Conservation (phyloP, 2,888 invertebrate genomes). For the Lutraria lutraria region DNA sequence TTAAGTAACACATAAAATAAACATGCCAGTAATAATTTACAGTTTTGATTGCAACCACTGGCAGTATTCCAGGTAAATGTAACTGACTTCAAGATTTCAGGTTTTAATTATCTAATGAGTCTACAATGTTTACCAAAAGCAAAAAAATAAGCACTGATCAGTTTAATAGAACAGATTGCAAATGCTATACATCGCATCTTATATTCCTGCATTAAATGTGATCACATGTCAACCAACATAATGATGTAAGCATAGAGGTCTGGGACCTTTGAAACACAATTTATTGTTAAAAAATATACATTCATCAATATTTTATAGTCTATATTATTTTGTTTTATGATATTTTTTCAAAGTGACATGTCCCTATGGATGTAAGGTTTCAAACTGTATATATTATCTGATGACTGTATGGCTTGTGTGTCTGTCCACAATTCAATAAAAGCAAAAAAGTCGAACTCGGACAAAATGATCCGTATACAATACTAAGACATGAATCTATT, state of each 20-base stretch:
- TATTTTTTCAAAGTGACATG: no score
- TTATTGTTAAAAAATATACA: no score
- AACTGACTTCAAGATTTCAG: background rate
- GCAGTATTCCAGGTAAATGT: background rate
- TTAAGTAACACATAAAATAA: background rate
- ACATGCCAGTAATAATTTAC: background rate
- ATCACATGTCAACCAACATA: background rate
- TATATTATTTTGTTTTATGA: no score
- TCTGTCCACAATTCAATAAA: no score
- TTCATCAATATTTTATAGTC: no score
- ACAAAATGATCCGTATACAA: background rate
- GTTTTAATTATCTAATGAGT: background rate
- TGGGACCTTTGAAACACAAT: no score
- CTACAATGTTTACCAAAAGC: background rate
- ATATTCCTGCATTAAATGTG: background rate
- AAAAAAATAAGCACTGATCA: background rate
- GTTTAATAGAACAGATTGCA: background rate
- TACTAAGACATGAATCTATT: background rate
- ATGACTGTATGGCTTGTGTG: no score
- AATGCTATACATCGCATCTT: background rate
- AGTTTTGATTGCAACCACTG: slow-evolving; percentile 13
- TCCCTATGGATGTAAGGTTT: no score
- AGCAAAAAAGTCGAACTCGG: no score
- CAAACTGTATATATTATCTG: no score
- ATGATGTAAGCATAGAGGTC: no score